Percentiles rank a stretch among this genome's conserved stretches.
phyloP scores from a whole-genome alignment of 2,888 invertebrate species.

The Papilio elwesi region DNA sequence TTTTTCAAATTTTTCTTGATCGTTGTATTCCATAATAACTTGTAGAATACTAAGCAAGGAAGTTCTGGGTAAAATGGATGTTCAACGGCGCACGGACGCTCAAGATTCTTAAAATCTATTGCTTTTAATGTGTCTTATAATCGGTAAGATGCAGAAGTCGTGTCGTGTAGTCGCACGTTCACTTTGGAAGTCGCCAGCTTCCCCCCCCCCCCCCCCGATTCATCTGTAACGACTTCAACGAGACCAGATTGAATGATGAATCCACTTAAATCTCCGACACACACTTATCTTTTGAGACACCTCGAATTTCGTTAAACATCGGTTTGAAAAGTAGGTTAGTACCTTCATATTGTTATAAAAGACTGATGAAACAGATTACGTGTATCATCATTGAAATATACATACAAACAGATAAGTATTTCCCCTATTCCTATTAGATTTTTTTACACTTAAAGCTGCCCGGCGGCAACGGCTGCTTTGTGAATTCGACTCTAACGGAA shows the following conservation, averaged over 20 bases:
- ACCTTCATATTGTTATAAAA: background rate
- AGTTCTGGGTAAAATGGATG: too few relatives aligned
- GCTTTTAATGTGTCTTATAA: background rate
- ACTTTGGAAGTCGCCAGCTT: background rate
- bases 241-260: slow-evolving; percentile 23
- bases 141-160: background rate
- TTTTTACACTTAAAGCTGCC: too few relatives aligned
- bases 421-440: too few relatives aligned
- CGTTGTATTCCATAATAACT: too few relatives aligned
- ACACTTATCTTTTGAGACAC: background rate
- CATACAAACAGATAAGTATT: too few relatives aligned
- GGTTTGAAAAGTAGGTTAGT: background rate
- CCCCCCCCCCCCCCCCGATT: background rate
- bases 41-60: too few relatives aligned
- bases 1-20: background rate
- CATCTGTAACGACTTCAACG: background rate
- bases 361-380: too few relatives aligned
- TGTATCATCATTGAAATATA: too few relatives aligned
- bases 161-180: background rate
- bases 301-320: background rate
- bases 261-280: background rate
- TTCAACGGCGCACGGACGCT: background rate
- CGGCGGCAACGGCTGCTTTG: background rate
- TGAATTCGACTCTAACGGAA: too few relatives aligned
- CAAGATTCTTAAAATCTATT: background rate